phyloP scores from a whole-genome alignment of 2,888 invertebrate species.

The Troides aeacus region DNA sequence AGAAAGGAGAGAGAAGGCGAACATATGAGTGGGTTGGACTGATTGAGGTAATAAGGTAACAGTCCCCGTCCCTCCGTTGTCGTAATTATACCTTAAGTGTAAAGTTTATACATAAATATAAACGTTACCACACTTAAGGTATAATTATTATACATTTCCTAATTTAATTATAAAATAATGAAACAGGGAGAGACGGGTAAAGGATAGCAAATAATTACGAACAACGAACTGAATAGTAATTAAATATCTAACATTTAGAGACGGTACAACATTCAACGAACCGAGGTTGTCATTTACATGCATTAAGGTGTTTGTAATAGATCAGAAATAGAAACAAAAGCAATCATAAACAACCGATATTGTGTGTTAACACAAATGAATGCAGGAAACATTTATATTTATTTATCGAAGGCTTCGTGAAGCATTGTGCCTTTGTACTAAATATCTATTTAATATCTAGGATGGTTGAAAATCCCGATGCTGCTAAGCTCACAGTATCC shows the following conservation, averaged over 20 bases:
- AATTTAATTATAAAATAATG: not conserved
- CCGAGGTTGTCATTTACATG: slow-evolving; percentile 23
- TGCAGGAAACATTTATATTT: not conserved
- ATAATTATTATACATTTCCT: not conserved
- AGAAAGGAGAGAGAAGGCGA: slow-evolving; percentile 80
- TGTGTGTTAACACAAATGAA: not conserved
- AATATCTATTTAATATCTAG: slow-evolving; percentile 8
- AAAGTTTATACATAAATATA: not conserved
- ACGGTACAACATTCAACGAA: slow-evolving; percentile 27
- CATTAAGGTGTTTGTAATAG: slow-evolving; percentile 34
- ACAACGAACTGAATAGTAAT: slow-evolving; percentile 20
- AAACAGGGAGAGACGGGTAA: slow-evolving; percentile 20
- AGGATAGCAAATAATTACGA: slow-evolving; percentile 26
- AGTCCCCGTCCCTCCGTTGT: slow-evolving; percentile 61
- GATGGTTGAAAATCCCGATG: slow-evolving; percentile 20
- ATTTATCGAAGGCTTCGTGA: slow-evolving; percentile 23
- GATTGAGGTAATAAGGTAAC: slow-evolving; percentile 60
- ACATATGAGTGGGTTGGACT: slow-evolving; percentile 76
- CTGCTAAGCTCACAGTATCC: slow-evolving; percentile 12
- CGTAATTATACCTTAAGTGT: not conserved
- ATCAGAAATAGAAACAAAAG: slow-evolving; percentile 57
- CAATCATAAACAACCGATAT: slow-evolving; percentile 37
- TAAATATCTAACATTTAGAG: slow-evolving; percentile 26
- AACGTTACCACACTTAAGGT: not conserved
- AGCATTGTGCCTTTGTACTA: slow-evolving; percentile 1